phyloP scores from a whole-genome alignment of 1,140 invertebrate genomes.

The Trichoplusia ni region DNA sequence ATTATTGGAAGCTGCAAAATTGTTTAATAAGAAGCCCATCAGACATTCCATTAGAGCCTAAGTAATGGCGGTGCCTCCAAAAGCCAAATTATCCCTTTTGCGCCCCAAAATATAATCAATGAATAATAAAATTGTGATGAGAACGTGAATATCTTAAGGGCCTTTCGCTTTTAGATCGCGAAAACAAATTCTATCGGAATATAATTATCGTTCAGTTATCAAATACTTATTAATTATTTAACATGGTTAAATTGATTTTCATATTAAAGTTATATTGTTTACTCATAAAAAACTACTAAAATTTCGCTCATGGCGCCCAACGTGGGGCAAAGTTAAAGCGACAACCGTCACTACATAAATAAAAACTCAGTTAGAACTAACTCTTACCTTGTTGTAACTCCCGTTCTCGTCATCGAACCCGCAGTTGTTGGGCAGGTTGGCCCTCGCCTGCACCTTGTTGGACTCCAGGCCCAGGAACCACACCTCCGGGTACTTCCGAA shows the following conservation, averaged over 20 bases:
- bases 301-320: no score
- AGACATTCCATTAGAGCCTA: background rate
- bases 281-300: background rate
- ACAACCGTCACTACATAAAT: no score
- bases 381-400: slow-evolving; percentile 94
- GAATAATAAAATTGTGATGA: background rate
- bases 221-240: slow-evolving; percentile 11
- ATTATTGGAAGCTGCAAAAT: slow-evolving; percentile 1
- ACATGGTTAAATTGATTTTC: background rate
- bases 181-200: background rate
- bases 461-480: slow-evolving; percentile 94
- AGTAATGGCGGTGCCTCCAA: no score
- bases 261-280: background rate
- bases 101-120: background rate
- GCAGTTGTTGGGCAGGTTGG: slow-evolving; percentile 89
- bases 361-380: no score
- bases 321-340: no score
- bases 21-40: background rate
- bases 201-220: background rate
- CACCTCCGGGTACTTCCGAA: slow-evolving; percentile 93
- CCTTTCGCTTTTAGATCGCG: background rate
- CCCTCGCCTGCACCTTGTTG: slow-evolving; percentile 91
- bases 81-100: background rate
- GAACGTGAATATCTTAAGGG: background rate
- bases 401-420: slow-evolving; percentile 96